A percentile compares a stretch with the other conserved stretches of the same genome.
Conservation (phyloP, 2,888 invertebrate species). For the Lomographa bimaculata region DNA sequence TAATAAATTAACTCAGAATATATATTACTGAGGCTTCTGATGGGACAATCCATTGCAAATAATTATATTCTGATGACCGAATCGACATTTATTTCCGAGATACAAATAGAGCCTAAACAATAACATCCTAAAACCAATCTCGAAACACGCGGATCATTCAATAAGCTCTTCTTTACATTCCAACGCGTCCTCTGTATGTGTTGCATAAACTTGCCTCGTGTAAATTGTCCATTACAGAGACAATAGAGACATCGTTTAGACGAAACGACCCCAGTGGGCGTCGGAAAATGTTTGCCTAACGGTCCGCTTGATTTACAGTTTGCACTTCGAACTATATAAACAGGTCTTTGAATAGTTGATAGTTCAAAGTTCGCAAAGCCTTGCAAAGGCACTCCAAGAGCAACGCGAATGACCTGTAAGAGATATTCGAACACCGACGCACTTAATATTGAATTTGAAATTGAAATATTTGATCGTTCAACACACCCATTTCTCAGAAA, state of each 20-base stretch:
- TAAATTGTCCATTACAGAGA: slow-evolving; percentile 7
- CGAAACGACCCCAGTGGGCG: slow-evolving; percentile 16
- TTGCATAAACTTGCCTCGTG: slow-evolving; percentile 1
- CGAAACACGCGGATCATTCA: too few species aligned
- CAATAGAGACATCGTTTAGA: slow-evolving; percentile 9
- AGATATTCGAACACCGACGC: neutral
- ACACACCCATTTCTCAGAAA: slow-evolving; percentile 7
- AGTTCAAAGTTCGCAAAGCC: slow-evolving; percentile 6
- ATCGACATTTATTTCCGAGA: too few species aligned
- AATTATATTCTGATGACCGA: too few species aligned
- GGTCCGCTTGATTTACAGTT: slow-evolving; percentile 19
- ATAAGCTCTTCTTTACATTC: too few species aligned
- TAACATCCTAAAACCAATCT: too few species aligned
- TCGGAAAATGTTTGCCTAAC: slow-evolving; percentile 19
- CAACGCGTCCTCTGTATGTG: too few species aligned
- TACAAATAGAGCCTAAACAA: too few species aligned
- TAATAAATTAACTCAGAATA: too few species aligned
- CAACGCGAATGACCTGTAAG: slow-evolving; percentile 7
- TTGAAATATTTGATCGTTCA: slow-evolving; percentile 11
- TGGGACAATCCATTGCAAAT: too few species aligned
- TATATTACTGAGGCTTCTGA: too few species aligned
- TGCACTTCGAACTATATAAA: slow-evolving; percentile 12
- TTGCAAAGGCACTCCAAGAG: slow-evolving; percentile 7
- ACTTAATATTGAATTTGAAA: neutral
- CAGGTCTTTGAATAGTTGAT: too few species aligned